phyloP scores from a whole-genome alignment of 2,888 invertebrate species.

The Leptogaster cylindrica region DNA sequence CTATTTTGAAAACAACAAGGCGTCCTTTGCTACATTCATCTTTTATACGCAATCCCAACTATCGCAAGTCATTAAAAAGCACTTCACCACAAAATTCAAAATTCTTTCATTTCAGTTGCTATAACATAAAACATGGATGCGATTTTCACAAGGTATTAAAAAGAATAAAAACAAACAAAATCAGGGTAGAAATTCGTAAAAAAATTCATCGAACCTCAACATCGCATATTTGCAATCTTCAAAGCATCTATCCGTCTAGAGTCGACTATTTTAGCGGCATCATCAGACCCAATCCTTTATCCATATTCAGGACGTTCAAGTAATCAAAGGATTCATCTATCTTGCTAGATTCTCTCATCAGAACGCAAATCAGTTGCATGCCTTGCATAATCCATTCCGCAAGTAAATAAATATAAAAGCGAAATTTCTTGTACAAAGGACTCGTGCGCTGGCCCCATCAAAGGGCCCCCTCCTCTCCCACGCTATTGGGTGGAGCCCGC shows the following conservation, averaged over 20 bases:
- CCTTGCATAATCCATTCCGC: slow-evolving; percentile 25
- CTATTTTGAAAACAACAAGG: too few relatives aligned
- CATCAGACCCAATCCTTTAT: slow-evolving; percentile 33
- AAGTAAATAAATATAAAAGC: slow-evolving; percentile 42
- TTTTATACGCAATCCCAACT: too few relatives aligned
- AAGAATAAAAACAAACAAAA: neutral
- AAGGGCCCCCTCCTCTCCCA: neutral
- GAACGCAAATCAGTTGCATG: slow-evolving; percentile 38
- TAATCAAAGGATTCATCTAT: slow-evolving; percentile 30
- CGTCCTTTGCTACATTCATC: too few relatives aligned
- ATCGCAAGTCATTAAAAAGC: too few relatives aligned
- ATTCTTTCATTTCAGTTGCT: too few relatives aligned
- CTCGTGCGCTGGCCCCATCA: slow-evolving; percentile 4
- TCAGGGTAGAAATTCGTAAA: slow-evolving; percentile 28
- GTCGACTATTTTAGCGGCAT: slow-evolving; percentile 18
- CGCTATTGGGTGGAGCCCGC: too few relatives aligned
- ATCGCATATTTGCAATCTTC: slow-evolving; percentile 5
- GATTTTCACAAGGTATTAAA: neutral
- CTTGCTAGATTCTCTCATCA: slow-evolving; percentile 27
- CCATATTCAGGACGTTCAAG: slow-evolving; percentile 33
- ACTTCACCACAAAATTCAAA: too few relatives aligned
- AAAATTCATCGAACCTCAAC: slow-evolving; percentile 29
- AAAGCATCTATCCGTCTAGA: slow-evolving; percentile 10
- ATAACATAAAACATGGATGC: too few relatives aligned
- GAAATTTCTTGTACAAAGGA: slow-evolving; percentile 11